Base-by-base conservation (phyloP, 2,797 vertebrate species). In the Astyanax mexicanus region DNA sequence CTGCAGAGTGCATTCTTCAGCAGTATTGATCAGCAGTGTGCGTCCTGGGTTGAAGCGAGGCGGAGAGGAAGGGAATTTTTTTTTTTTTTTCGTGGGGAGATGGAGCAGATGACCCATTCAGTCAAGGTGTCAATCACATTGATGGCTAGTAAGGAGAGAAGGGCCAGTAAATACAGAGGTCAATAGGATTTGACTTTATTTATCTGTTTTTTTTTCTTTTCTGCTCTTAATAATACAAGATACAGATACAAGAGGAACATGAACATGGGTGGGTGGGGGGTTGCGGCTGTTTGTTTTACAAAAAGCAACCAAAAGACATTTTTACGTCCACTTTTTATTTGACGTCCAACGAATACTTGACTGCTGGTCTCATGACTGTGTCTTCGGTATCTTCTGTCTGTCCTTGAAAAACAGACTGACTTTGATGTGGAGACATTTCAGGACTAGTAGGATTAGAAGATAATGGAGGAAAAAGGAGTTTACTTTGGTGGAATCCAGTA, bases 161-260 rank as follows among this genome's bases (percentile, higher is more conserved):
- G 44, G 67, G 27, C 67, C 19, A 19, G 47, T 54, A 76, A 61
- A 64, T 57, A 70, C 3, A 35, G 23, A 62, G 29, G 75, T 55
- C 47, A 71, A 21, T 77, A 6, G 49, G 60, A 57, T 52, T 71
- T 77, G 47, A 57, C 68, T 51, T 71, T 54, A 77, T 64, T 55
- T 64, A 54, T 64, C 38, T 45, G 45, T 76, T 76, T 27, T 44
- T 57, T n/a, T n/a, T n/a, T 44, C 54, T 71, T 64, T 38, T n/a
- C n/a, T 35, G 27, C 58, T 70, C 27, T 17, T 70, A 64, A 64
- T 71, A 51, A 29, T 65, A 71, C 77, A 51, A 40, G 62, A 54
- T 45, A 64, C 47, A 38, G 21, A 4, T 61, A 38, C n/a, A 19
- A 37, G 4, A 35, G 35, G 27, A 29, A 17, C 55, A n/a, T 35